Evolutionary conservation across 37 sponge, comb jelly and placozoan genomes (phyloP), one percentile per base, ranked within the genome.

Genomic region (Spongia lamella): DNA sequence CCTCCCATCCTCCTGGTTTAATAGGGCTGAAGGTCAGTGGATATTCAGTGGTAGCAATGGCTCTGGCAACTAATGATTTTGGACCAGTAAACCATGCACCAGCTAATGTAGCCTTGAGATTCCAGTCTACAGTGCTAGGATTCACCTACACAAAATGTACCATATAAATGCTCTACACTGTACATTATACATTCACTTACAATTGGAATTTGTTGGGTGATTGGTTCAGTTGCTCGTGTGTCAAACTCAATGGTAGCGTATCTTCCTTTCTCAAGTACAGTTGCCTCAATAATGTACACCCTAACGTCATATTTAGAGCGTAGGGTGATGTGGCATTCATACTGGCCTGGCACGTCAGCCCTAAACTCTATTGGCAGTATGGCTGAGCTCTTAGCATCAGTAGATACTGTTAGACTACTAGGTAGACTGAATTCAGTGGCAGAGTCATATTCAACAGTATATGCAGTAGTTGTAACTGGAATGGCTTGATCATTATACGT

Each of bases 151-250:
- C 31, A 68, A 6, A 70, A 63, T 9, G n/a, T n/a, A n/a, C n/a
- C n/a, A n/a, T n/a, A n/a, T n/a, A n/a, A n/a, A n/a, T n/a, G n/a
- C n/a, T n/a, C n/a, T n/a, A n/a, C n/a, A n/a, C n/a, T n/a, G n/a
- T 22, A 76, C 38, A 15, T 61, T 33, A 66, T 76, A 76, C 22
- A 17, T 21, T n/a, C 61, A 60, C 88, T 86, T 57, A 94, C 90
- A 37, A 94, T 27, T 26, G 94, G 94, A 32, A 94, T 89, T 11
- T 86, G 71, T 72, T 94, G 94, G 2, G 78, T 81, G 19, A 94
- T 60, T 13, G 79, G 77, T 53, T 82, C 87, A 59, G 81, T 61
- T 9, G 94, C 87, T 16, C 82, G 76, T 13, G 85, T 84, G 32
- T 49, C 79, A 50, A 94, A 86, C 69, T 89, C 88, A 27, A 94